These are phyloP conservation scores for Ia io DNA, from an alignment of 2,113 vertebrate genomes.

Conservation along the genomic window DNA sequence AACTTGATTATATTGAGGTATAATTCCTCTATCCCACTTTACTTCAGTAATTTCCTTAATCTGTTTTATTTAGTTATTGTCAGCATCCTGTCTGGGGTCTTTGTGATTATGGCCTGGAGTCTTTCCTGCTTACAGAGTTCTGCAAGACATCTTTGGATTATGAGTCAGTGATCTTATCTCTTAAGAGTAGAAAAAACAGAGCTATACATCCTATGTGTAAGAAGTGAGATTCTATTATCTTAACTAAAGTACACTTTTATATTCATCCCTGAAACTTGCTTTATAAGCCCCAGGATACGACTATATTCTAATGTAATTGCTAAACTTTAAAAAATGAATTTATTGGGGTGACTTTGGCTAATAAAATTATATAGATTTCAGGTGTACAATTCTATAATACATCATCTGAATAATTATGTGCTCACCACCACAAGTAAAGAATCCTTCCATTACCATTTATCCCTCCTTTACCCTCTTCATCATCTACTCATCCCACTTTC, in stretches of 20 bases:
- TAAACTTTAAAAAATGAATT: background rate
- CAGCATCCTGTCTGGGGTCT: background rate
- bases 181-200: background rate
- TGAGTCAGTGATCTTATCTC: background rate
- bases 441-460: background rate
- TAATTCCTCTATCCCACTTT: background rate
- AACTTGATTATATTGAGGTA: background rate
- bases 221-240: background rate
- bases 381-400: background rate
- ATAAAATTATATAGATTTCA: background rate
- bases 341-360: background rate
- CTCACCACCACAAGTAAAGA: background rate
- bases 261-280: background rate
- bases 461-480: background rate
- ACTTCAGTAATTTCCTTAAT: background rate
- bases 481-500: background rate
- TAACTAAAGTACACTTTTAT: background rate
- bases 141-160: background rate
- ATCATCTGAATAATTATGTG: background rate
- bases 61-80: background rate
- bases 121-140: background rate
- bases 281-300: background rate
- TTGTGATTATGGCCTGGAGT: background rate
- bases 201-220: background rate
- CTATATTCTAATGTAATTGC: background rate